Percentiles rank a stretch among this genome's conserved stretches.
Conservation (phyloP, 2,888 invertebrate genomes). For the Latrodectus elegans region DNA sequence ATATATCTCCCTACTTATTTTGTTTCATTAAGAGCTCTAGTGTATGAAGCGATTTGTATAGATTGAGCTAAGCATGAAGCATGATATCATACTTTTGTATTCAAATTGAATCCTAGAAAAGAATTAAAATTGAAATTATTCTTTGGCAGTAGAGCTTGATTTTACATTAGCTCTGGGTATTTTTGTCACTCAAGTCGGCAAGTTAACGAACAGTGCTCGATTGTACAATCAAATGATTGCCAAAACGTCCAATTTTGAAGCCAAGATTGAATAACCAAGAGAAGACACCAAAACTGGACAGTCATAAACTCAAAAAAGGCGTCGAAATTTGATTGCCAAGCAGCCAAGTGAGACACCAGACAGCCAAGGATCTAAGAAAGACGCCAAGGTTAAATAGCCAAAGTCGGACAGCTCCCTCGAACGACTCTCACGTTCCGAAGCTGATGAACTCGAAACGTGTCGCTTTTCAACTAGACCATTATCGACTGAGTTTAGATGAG, state of each 20-base stretch:
- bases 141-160: conserved; percentile 49
- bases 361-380: too few species aligned
- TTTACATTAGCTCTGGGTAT: neutral
- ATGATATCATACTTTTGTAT: conserved; percentile 36
- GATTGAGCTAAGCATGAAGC: conserved; percentile 58
- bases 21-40: conserved; percentile 22
- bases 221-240: neutral
- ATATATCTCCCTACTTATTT: conserved; percentile 43
- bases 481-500: too few species aligned
- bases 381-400: too few species aligned
- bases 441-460: too few species aligned
- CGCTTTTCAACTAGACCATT: too few species aligned
- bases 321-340: too few species aligned
- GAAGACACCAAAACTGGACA: too few species aligned
- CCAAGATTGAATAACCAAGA: too few species aligned
- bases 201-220: neutral
- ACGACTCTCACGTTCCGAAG: too few species aligned
- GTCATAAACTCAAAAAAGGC: too few species aligned
- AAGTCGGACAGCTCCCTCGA: too few species aligned
- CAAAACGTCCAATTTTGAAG: neutral
- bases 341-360: too few species aligned
- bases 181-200: neutral
- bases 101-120: neutral
- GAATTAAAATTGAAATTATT: conserved; percentile 20
- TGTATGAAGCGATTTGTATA: conserved; percentile 42